A percentile compares a stretch with the other conserved stretches of the same genome.
phyloP scores from a whole-genome alignment of 2,888 invertebrate genomes.

The Miltochrista miniata region DNA sequence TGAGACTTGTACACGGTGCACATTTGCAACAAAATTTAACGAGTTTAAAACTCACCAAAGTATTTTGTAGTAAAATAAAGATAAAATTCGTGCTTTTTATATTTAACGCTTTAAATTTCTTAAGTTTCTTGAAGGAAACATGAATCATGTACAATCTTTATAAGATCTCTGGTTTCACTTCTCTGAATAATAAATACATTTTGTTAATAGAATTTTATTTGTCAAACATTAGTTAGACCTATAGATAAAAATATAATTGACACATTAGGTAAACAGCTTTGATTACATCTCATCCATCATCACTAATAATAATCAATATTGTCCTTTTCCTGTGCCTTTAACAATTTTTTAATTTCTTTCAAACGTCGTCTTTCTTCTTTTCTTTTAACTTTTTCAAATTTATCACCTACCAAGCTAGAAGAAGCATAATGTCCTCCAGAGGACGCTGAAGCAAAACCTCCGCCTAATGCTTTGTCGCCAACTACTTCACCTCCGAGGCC shows the following conservation, averaged over 20 bases:
- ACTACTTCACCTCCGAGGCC: constrained; percentile 77
- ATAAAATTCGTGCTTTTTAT: too few relatives aligned
- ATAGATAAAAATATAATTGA: constrained; percentile 4
- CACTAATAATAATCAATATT: constrained; percentile 11
- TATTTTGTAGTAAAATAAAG: neutral
- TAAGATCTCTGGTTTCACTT: constrained; percentile 1
- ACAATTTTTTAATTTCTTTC: constrained; percentile 43
- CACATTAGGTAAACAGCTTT: constrained; percentile 3
- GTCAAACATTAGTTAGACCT: constrained; percentile 1
- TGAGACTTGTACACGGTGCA: too few relatives aligned
- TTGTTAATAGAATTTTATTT: constrained; percentile 27
- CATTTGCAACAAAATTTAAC: too few relatives aligned
- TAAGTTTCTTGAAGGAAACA: too few relatives aligned
- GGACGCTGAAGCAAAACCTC: constrained; percentile 68
- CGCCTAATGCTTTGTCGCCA: constrained; percentile 62
- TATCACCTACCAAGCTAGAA: constrained; percentile 68
- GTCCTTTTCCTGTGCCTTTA: constrained; percentile 16
- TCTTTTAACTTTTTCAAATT: constrained; percentile 44
- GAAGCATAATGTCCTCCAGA: constrained; percentile 60
- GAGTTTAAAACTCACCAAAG: neutral
- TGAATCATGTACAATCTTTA: neutral
- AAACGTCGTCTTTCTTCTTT: constrained; percentile 55
- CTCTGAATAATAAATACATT: constrained; percentile 27
- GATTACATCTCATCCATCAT: constrained; percentile 11
- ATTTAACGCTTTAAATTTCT: too few relatives aligned